phyloP scores from a whole-genome alignment of 2,888 invertebrate genomes.

The Cancer borealis region DNA sequence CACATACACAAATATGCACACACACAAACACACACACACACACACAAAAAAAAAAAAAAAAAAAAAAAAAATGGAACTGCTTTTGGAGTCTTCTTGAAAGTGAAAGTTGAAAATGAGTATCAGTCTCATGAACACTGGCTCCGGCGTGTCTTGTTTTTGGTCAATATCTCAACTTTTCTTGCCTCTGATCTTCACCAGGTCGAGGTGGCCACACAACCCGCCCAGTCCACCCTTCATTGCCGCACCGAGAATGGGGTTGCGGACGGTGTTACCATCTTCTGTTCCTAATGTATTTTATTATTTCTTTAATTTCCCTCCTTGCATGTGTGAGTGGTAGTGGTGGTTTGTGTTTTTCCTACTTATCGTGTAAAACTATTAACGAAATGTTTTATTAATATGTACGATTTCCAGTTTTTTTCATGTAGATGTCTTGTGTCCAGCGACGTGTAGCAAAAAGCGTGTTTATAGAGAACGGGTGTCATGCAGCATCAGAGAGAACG shows the following conservation, averaged over 20 bases:
- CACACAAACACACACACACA: neutral
- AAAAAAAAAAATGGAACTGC: neutral
- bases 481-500: neutral
- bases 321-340: neutral
- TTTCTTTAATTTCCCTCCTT: neutral
- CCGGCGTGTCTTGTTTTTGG: neutral
- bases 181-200: neutral
- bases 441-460: neutral
- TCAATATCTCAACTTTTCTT: neutral
- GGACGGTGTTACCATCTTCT: neutral
- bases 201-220: neutral
- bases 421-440: neutral
- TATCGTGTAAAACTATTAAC: neutral
- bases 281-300: neutral
- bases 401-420: neutral
- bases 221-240: neutral
- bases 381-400: too few relatives aligned
- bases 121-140: neutral
- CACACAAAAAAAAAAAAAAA: neutral
- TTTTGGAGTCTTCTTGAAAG: neutral
- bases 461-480: neutral
- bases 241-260: neutral
- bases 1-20: neutral
- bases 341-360: neutral
- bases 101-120: neutral